Evolutionary conservation across 1,140 invertebrate species (phyloP).

Genomic region (Meloidogyne exigua): DNA sequence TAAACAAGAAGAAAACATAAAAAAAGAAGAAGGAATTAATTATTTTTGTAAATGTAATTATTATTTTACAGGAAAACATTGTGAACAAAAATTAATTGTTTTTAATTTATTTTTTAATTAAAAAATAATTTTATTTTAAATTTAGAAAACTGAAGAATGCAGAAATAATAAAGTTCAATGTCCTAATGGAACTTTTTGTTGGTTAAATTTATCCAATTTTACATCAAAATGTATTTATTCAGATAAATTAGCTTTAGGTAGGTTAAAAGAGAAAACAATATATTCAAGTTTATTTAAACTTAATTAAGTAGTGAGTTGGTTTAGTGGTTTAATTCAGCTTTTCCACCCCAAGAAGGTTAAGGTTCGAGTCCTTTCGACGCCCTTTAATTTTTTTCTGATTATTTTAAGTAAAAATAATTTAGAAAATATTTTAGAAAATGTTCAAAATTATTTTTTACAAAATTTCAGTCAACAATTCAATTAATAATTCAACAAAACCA

Average conservation of each 20-base stretch:
- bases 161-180: background rate
- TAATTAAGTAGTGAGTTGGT: background rate
- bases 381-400: background rate
- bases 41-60: constrained; percentile 12
- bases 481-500: background rate
- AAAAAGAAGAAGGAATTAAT: background rate
- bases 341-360: background rate
- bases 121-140: background rate
- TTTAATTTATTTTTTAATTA: background rate
- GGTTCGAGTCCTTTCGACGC: background rate
- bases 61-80: constrained; percentile 19
- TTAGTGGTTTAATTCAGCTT: background rate
- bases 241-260: background rate
- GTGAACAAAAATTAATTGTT: background rate
- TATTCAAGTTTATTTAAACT: background rate
- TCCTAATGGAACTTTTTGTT: background rate
- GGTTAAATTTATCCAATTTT: background rate
- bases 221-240: background rate
- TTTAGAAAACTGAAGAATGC: background rate
- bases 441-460: too few species aligned
- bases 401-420: background rate
- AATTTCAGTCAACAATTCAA: background rate
- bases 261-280: background rate
- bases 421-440: too few species aligned
- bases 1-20: background rate